Conservation (phyloP, 2,888 invertebrate species). For the Chalcis sispes region DNA sequence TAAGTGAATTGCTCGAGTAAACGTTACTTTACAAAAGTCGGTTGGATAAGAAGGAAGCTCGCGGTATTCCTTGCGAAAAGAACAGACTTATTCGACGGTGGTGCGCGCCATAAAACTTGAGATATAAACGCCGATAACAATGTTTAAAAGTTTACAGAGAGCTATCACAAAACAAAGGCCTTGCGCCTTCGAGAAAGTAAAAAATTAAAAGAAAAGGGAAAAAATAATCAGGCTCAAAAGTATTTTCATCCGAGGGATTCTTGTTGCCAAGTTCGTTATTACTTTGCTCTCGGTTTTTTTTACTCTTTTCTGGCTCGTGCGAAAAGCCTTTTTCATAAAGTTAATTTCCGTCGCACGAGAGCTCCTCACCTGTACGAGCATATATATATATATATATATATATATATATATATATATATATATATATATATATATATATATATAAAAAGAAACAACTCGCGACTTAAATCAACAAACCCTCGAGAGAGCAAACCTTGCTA, state of each 20-base stretch:
- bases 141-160: constrained; percentile 29
- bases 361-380: background rate
- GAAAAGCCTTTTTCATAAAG: constrained; percentile 22
- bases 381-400: too few species aligned
- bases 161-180: background rate
- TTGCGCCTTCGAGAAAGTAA: background rate
- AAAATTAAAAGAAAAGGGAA: background rate
- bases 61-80: background rate
- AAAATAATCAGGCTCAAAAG: constrained; percentile 22
- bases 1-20: constrained; percentile 15
- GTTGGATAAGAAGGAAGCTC: background rate
- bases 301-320: background rate
- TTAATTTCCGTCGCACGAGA: background rate
- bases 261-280: constrained; percentile 16
- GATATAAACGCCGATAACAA: constrained; percentile 13
- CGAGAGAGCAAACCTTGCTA: background rate
- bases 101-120: constrained; percentile 6
- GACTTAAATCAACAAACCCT: constrained; percentile 1
- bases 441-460: background rate
- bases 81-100: constrained; percentile 1
- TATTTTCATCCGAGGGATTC: constrained; percentile 9
- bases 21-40: constrained; percentile 15
- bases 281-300: background rate
- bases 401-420: too few species aligned
- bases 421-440: too few species aligned